Evolutionary conservation across 2,113 vertebrate species (phyloP).

Genomic region (Panthera tigris): DNA sequence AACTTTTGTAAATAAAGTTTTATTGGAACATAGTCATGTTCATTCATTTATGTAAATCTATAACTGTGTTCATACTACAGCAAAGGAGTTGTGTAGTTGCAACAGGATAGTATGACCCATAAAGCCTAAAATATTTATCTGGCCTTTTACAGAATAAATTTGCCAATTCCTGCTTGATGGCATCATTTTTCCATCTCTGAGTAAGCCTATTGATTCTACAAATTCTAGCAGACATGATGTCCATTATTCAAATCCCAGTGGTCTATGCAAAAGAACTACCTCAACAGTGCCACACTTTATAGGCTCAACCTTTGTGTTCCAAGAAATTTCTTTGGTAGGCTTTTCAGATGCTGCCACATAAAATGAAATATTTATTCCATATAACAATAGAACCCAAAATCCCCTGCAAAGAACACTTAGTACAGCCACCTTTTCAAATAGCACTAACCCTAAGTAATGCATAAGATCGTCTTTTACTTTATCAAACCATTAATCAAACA

Average conservation of each 20-base stretch:
- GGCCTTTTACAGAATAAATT: background rate
- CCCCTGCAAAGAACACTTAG: background rate
- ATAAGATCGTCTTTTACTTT: background rate
- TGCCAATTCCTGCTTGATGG: background rate
- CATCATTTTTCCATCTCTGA: background rate
- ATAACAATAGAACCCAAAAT: background rate
- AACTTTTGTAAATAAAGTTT: background rate
- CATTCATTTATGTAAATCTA: background rate
- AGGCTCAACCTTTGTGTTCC: background rate
- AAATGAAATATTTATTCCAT: background rate
- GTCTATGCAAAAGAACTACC: background rate
- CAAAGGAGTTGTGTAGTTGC: background rate
- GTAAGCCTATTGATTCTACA: background rate
- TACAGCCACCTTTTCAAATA: background rate
- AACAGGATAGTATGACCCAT: background rate
- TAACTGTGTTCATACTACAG: background rate
- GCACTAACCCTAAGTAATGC: background rate
- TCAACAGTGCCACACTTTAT: background rate
- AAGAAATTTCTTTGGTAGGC: background rate
- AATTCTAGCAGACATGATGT: background rate
- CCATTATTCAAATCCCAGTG: background rate
- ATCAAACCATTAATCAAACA: background rate
- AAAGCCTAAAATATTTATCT: conserved; percentile 1
- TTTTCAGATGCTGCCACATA: background rate
- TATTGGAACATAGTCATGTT: background rate